These are phyloP conservation scores for Cyprichromis sp. DNA, from an alignment of 2,113 vertebrate genomes.

Conservation along the genomic window DNA sequence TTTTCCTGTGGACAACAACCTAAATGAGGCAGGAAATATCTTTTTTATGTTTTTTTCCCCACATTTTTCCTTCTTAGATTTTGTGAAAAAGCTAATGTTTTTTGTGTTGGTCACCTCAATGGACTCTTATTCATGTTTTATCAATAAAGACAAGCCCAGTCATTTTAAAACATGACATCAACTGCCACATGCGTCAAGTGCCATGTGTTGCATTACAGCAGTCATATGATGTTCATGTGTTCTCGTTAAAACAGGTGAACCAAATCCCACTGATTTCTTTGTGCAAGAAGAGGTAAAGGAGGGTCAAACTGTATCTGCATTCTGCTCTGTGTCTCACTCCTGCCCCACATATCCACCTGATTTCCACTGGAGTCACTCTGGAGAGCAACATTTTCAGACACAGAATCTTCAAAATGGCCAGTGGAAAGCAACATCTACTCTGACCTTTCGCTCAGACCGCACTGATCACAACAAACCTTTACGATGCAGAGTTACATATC, in stretches of 20 bases:
- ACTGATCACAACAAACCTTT: slow-evolving; percentile 41
- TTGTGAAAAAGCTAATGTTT: neutral
- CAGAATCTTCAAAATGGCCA: neutral
- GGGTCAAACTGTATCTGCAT: neutral
- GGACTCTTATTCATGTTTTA: neutral
- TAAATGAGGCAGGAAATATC: neutral
- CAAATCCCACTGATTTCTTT: neutral
- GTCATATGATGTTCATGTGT: neutral
- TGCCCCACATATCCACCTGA: slow-evolving; percentile 50
- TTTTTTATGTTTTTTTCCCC: neutral
- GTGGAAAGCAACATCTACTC: slow-evolving; percentile 40
- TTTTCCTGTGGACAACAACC: neutral
- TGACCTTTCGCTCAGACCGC: slow-evolving; percentile 39
- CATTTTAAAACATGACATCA: neutral
- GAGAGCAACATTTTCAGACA: neutral
- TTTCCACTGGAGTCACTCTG: slow-evolving; percentile 57
- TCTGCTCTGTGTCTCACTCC: slow-evolving; percentile 56
- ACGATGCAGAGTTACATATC: slow-evolving; percentile 25
- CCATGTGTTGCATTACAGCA: neutral
- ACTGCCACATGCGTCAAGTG: neutral
- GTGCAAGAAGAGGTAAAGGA: slow-evolving; percentile 1
- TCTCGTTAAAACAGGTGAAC: slow-evolving; percentile 12
- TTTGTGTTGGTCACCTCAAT: neutral
- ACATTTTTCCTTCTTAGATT: neutral
- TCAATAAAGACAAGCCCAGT: neutral